Evolutionary conservation across 1,140 invertebrate species (phyloP).

Genomic region (Drosophila prosaltans): DNA sequence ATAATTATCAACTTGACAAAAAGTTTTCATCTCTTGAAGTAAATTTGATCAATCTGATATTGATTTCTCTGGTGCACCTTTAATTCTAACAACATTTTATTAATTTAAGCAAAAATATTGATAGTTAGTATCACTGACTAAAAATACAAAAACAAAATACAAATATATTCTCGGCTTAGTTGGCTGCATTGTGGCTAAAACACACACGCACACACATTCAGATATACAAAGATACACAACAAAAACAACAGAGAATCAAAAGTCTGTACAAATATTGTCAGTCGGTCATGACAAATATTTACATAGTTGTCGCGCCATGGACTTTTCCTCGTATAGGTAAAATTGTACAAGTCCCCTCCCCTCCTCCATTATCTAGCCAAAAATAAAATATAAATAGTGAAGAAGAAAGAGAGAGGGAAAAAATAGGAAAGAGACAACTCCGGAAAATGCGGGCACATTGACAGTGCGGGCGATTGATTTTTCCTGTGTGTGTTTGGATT

Average conservation of each 20-base stretch:
- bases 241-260: conserved; percentile 59
- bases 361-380: conserved; percentile 10
- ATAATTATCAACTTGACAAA: too few relatives aligned
- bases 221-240: conserved; percentile 30
- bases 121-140: conserved; percentile 24
- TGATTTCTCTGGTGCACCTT: background rate
- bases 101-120: conserved; percentile 1
- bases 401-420: conserved; percentile 11
- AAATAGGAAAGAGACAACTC: conserved; percentile 13
- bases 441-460: conserved; percentile 77
- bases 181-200: conserved; percentile 24
- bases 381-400: conserved; percentile 35
- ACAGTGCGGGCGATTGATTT: conserved; percentile 80
- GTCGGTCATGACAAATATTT: conserved; percentile 74
- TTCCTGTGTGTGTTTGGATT: conserved; percentile 70
- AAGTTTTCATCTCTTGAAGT: background rate
- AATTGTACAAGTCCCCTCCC: conserved; percentile 31
- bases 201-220: conserved; percentile 29
- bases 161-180: conserved; percentile 7
- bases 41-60: background rate
- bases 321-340: conserved; percentile 52
- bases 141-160: conserved; percentile 33
- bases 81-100: background rate
- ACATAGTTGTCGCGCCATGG: conserved; percentile 64
- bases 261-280: conserved; percentile 76